Evolutionary conservation across 2,113 vertebrate genomes (phyloP), one percentile per base, ranked within the genome.

Genomic region (Urocolius indicus): DNA sequence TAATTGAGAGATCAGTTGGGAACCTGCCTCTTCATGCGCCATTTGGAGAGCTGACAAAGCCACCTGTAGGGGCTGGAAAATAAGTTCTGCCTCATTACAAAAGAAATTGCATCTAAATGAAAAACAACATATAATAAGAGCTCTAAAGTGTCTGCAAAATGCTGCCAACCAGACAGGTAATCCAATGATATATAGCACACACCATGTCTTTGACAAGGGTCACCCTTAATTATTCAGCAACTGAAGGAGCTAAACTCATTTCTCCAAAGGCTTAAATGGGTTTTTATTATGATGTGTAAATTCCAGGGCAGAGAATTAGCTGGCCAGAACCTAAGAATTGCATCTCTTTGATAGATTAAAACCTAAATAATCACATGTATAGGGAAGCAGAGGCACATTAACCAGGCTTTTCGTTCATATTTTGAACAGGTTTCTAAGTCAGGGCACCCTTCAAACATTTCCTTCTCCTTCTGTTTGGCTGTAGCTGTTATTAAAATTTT

Each of bases 41-140:
- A 11, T 38, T 91, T 93, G 85, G 79, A 94, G 93, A 94, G 89
- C 93, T 94, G 94, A 68, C 91, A 95, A 78, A 96, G 75, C 51
- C 90, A 95, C 79, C 95, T 97, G 95, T 14, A 97, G 92, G 87
- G 95, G 91, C 82, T 89, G 91, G 83, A 19, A 82, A 93, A 89
- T 71, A 59, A 91, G 93, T 96, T 95, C 91, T 95, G 94, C 95
- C 94, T 97, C 97, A 96, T 96, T 96, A 93, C 95, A 38, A 83
- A 89, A 91, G 93, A 82, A 93, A 97, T 97, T 96, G 91, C 93
- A 84, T 62, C 93, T 75, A 91, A 95, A 95, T 96, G 92, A 92
- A 93, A 93, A 86, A 3, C 95, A 94, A 59, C 68, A 18, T 58
- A 20, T 11, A 95, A 91, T 11, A 68, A 73, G 92, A 67, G 93